phyloP scores from a whole-genome alignment of 2,888 invertebrate genomes.

The Drosophila austrosaltans region DNA sequence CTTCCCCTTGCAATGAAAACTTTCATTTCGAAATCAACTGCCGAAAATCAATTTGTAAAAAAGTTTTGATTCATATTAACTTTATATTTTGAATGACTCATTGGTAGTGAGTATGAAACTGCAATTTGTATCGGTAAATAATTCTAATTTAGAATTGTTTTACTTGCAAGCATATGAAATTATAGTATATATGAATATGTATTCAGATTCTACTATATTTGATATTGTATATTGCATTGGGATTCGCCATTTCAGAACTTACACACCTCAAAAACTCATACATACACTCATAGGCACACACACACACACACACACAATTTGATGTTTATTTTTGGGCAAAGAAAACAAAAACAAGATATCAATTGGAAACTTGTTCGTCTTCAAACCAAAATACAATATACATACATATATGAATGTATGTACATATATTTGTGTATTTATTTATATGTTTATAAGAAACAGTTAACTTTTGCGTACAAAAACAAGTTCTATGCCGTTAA shows the following conservation, averaged over 20 bases:
- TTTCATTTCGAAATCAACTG: no score
- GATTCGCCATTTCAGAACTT: constrained; percentile 8
- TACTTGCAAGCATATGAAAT: background rate
- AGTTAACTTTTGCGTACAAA: constrained; percentile 64
- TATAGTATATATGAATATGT: background rate
- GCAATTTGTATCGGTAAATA: background rate
- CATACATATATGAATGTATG: background rate
- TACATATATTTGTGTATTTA: background rate
- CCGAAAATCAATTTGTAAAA: no score
- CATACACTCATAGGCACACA: background rate
- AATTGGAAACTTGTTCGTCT: constrained; percentile 63
- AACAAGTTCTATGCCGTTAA: constrained; percentile 65
- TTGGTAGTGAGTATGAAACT: background rate
- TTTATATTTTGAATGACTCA: no score
- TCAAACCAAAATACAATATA: constrained; percentile 17
- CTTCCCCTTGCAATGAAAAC: no score
- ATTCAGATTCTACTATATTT: constrained; percentile 1
- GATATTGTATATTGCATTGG: background rate
- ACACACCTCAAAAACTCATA: constrained; percentile 8
- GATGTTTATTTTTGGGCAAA: constrained; percentile 30
- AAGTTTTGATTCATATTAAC: no score
- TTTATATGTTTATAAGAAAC: constrained; percentile 57
- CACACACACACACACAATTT: background rate
- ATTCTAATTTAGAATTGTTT: background rate
- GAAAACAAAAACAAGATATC: constrained; percentile 17